Conservation (phyloP, 23 tunicate genomes). For the Corella eumyota region DNA sequence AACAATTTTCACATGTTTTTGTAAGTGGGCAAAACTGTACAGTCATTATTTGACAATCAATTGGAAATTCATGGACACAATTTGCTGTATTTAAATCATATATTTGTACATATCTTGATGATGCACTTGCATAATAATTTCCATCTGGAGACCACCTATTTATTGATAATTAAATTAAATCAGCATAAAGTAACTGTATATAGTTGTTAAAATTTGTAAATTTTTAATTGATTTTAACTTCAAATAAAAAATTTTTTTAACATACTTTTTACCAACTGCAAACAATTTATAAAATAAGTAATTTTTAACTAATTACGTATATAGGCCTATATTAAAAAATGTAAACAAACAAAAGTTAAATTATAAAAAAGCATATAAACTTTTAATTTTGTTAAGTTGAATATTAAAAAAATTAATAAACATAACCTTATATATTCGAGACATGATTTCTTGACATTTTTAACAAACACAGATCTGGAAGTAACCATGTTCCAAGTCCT, state of each 20-base stretch:
- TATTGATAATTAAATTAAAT: neutral
- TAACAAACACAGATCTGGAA: constrained; percentile 61
- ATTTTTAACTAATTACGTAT: too few relatives aligned
- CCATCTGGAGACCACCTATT: constrained; percentile 59
- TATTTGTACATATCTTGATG: constrained; percentile 24
- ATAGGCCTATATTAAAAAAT: too few relatives aligned
- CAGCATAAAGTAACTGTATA: neutral
- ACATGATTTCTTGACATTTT: constrained; percentile 38
- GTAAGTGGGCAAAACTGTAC: constrained; percentile 18
- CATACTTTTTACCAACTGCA: neutral
- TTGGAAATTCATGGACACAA: constrained; percentile 27
- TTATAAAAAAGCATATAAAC: neutral
- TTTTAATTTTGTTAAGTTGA: too few relatives aligned
- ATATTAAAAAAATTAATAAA: too few relatives aligned
- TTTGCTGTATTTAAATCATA: constrained; percentile 47
- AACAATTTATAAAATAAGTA: neutral
- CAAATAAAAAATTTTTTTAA: too few relatives aligned
- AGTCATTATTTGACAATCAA: constrained; percentile 2
- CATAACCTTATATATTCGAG: constrained; percentile 51
- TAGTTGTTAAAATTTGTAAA: too few relatives aligned
- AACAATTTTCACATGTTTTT: neutral
- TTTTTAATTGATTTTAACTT: too few relatives aligned
- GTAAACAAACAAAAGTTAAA: neutral
- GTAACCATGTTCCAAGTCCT: constrained; percentile 78
- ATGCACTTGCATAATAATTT: constrained; percentile 37